Conservation (phyloP, 2,888 invertebrate species). For the Ceriagrion tenellum region DNA sequence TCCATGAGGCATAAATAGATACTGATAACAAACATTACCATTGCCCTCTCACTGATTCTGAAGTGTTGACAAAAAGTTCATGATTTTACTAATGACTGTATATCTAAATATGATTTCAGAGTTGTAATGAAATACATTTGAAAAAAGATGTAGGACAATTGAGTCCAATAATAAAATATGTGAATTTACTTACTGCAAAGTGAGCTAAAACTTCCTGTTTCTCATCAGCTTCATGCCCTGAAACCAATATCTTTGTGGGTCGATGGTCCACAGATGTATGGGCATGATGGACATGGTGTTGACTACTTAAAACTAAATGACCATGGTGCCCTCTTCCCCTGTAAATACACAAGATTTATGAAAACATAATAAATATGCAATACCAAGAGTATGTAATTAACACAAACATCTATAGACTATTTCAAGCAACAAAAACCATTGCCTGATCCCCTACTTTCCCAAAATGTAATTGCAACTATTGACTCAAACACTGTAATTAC, state of each 20-base stretch:
- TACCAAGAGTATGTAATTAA: no score
- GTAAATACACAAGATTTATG: neutral
- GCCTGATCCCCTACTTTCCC: no score
- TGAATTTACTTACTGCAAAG: conserved; percentile 85
- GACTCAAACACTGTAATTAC: conserved; percentile 41
- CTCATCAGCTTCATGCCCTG: conserved; percentile 92
- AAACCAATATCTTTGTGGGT: conserved; percentile 91
- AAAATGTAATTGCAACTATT: neutral
- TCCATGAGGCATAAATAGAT: no score
- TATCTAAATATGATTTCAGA: no score
- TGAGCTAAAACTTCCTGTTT: conserved; percentile 89
- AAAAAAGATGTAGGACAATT: no score
- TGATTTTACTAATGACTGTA: no score
- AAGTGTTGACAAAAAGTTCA: no score
- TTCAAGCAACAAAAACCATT: no score
- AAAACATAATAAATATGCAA: neutral
- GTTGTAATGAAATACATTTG: no score
- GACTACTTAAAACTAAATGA: conserved; percentile 56
- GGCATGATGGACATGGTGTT: conserved; percentile 76
- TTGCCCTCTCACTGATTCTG: no score
- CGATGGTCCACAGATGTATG: conserved; percentile 90
- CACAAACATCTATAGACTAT: no score
- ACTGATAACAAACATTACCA: no score
- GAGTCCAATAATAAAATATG: conserved; percentile 8
- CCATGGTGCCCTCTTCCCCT: conserved; percentile 58